phyloP scores from a whole-genome alignment of 2,797 vertebrate genomes.

The Anolis apletophallus region DNA sequence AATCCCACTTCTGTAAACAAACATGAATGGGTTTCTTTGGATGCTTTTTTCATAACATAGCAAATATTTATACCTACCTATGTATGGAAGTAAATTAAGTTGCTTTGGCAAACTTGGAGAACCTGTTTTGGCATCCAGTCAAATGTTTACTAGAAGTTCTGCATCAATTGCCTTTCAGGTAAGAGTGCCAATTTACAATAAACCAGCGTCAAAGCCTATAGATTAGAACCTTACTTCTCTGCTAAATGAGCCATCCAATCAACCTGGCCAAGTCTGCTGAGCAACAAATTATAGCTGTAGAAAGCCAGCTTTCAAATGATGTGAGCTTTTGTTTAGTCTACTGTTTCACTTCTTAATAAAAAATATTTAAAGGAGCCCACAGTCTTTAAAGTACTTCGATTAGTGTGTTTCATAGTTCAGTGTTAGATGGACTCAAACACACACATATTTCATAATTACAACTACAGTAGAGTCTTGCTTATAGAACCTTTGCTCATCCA shows the following conservation, averaged over 20 bases:
- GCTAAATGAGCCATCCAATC: conserved; percentile 14
- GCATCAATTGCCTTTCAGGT: conserved; percentile 19
- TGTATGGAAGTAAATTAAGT: background rate
- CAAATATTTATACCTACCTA: conserved; percentile 6
- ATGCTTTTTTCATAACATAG: background rate
- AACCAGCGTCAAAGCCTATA: background rate
- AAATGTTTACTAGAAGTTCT: conserved; percentile 17
- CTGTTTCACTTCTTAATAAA: background rate
- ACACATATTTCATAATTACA: background rate
- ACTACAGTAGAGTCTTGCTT: background rate
- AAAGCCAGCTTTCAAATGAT: background rate
- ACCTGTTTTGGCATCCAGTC: conserved; percentile 8
- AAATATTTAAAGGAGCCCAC: background rate
- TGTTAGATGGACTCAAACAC: background rate
- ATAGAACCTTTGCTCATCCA: no score
- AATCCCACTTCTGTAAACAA: background rate
- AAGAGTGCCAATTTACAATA: background rate
- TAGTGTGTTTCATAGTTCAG: background rate
- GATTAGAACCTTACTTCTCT: background rate
- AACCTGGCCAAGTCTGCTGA: conserved; percentile 5
- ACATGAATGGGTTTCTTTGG: background rate
- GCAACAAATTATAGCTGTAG: background rate
- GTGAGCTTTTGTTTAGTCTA: background rate
- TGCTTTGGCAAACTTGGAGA: conserved; percentile 13
- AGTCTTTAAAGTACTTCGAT: background rate